Evolutionary conservation across 35 echinoderm and acorn worm genomes (phyloP).

Genomic region (Lytechinus variegatus): DNA sequence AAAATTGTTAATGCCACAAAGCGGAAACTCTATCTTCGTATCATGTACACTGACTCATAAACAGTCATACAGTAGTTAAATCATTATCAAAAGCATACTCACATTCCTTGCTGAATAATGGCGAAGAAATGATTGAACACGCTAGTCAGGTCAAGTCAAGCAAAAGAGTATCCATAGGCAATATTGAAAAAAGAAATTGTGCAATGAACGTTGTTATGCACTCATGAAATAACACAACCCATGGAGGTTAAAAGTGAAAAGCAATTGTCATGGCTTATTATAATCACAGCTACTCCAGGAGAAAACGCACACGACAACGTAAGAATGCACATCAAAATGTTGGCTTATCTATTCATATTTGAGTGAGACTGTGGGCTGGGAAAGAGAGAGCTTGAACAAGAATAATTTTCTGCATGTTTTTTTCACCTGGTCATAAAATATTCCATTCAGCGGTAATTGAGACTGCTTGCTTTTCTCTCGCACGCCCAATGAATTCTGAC

Average conservation of each 20-base stretch:
- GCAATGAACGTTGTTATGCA: slow-evolving; percentile 12
- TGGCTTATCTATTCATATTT: slow-evolving; percentile 32
- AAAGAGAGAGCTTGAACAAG: not conserved
- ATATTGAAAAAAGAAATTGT: not conserved
- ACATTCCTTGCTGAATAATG: not conserved
- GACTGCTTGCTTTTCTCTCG: slow-evolving; percentile 45
- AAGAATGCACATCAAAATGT: slow-evolving; percentile 45
- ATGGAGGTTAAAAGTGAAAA: slow-evolving; percentile 37
- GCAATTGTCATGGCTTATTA: slow-evolving; percentile 45
- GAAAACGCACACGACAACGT: slow-evolving; percentile 31
- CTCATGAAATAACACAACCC: slow-evolving; percentile 29
- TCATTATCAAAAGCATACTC: not conserved
- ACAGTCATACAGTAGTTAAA: not conserved
- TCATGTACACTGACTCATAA: not conserved
- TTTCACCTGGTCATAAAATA: slow-evolving; percentile 49
- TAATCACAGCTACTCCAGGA: slow-evolving; percentile 24
- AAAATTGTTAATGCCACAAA: not conserved
- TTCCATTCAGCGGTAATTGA: slow-evolving; percentile 49
- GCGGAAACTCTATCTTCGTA: not conserved
- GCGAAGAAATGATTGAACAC: not conserved
- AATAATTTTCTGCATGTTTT: slow-evolving; percentile 42
- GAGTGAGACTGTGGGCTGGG: slow-evolving; percentile 16
- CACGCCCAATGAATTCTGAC: slow-evolving; percentile 44
- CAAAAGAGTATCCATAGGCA: slow-evolving; percentile 1
- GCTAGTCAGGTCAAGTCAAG: not conserved